Conservation (phyloP, 2,888 invertebrate species). For the Platycnemis pennipes region DNA sequence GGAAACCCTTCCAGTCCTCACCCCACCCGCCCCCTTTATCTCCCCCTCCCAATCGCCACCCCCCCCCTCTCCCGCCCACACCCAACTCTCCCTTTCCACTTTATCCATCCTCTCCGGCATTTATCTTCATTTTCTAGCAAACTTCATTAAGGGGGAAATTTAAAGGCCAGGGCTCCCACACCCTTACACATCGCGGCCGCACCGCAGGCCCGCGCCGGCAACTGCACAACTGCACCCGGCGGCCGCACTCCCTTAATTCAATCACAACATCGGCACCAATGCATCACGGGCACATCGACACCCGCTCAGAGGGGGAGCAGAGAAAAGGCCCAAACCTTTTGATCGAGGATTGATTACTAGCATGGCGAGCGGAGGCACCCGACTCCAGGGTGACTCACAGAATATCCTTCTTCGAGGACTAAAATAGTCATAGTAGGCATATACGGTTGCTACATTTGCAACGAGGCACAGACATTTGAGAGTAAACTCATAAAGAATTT, state of each 20-base stretch:
- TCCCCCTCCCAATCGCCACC: background rate
- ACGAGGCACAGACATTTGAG: too few species aligned
- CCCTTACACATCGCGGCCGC: background rate
- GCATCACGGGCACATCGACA: too few species aligned
- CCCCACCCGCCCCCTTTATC: background rate
- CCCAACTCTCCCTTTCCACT: slow-evolving; percentile 11
- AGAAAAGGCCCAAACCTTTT: background rate
- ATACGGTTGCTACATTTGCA: too few species aligned
- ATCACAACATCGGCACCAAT: too few species aligned
- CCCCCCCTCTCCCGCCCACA: background rate
- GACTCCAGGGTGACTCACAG: too few species aligned
- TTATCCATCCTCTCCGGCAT: slow-evolving; percentile 26
- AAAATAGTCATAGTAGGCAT: too few species aligned
- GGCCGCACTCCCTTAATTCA: background rate
- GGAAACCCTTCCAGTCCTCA: background rate
- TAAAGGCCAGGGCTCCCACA: background rate
- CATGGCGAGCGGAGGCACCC: too few species aligned
- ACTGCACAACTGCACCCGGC: background rate
- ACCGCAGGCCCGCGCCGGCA: background rate
- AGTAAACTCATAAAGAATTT: too few species aligned
- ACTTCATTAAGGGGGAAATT: slow-evolving; percentile 40
- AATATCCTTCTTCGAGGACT: too few species aligned
- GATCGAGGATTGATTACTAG: too few species aligned
- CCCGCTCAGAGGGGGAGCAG: background rate
- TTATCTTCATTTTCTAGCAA: slow-evolving; percentile 41